Conservation (phyloP, 2,113 vertebrate genomes). For the Sphaerodactylus townsendi region DNA sequence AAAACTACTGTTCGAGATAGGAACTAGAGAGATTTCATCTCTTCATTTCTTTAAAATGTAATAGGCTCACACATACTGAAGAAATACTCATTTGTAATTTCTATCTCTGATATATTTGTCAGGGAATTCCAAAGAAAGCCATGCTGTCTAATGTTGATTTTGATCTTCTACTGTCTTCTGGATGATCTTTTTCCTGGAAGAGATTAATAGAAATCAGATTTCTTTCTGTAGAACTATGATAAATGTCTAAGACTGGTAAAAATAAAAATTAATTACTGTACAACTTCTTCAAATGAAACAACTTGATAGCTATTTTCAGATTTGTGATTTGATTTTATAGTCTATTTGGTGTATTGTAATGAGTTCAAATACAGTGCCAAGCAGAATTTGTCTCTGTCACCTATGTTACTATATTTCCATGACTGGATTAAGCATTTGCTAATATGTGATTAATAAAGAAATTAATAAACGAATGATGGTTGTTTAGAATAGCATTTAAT, state of each 20-base stretch:
- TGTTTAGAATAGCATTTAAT: conserved; percentile 74
- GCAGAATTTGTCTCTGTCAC: conserved; percentile 67
- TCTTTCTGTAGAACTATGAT: conserved; percentile 13
- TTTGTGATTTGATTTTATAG: conserved; percentile 60
- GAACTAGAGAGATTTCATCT: conserved; percentile 50
- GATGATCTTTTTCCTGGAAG: conserved; percentile 22
- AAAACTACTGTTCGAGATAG: conserved; percentile 56
- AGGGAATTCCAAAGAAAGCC: conserved; percentile 11
- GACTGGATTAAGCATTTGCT: conserved; percentile 77
- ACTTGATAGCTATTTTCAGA: conserved; percentile 27
- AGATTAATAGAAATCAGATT: conserved; percentile 37
- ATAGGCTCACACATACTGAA: conserved; percentile 50
- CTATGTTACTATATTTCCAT: conserved; percentile 60
- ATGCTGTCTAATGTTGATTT: conserved; percentile 25
- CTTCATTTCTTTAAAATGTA: conserved; percentile 61
- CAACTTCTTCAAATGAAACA: conserved; percentile 42
- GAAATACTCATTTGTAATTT: conserved; percentile 36
- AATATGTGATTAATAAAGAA: conserved; percentile 79
- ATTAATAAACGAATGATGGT: conserved; percentile 70
- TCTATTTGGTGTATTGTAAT: conserved; percentile 51
- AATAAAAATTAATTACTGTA: conserved; percentile 22
- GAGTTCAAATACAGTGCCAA: conserved; percentile 60
- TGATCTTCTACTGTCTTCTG: background rate
- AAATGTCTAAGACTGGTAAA: conserved; percentile 17
- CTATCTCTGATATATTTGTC: conserved; percentile 27